Conservation (phyloP, 2,888 invertebrate species). For the Nysson spinosus region DNA sequence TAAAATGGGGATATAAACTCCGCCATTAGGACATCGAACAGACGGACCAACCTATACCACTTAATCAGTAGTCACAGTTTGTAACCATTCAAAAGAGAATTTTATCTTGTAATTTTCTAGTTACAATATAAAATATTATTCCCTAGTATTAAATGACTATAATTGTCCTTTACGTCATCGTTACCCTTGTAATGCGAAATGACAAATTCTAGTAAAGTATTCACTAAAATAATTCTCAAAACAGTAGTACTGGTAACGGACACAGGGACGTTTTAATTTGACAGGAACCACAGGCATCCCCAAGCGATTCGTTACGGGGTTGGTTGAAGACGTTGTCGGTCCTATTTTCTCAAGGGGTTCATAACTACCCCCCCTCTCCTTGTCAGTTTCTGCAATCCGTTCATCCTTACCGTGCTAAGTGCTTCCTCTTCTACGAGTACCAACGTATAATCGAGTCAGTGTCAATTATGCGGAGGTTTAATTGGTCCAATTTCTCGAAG, state of each 20-base stretch:
- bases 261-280: constrained; percentile 35
- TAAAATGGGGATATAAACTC: too few relatives aligned
- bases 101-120: too few relatives aligned
- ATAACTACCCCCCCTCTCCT: constrained; percentile 14
- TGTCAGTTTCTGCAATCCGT: constrained; percentile 18
- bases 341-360: constrained; percentile 32
- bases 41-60: too few relatives aligned
- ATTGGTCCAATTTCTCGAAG: constrained; percentile 51
- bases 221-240: background rate
- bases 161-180: too few relatives aligned
- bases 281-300: constrained; percentile 12
- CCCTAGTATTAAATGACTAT: too few relatives aligned
- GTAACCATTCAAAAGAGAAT: too few relatives aligned
- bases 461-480: constrained; percentile 62
- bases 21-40: too few relatives aligned
- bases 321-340: constrained; percentile 11
- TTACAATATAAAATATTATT: too few relatives aligned
- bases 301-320: constrained; percentile 28
- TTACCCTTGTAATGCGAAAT: too few relatives aligned
- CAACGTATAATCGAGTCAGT: constrained; percentile 52
- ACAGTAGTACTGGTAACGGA: constrained; percentile 7
- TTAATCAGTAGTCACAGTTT: too few relatives aligned
- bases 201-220: too few relatives aligned
- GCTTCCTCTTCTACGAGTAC: constrained; percentile 15
- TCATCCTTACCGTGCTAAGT: background rate